Conservation (phyloP, 1,140 invertebrate species). For the Lasaia peninsularis region DNA sequence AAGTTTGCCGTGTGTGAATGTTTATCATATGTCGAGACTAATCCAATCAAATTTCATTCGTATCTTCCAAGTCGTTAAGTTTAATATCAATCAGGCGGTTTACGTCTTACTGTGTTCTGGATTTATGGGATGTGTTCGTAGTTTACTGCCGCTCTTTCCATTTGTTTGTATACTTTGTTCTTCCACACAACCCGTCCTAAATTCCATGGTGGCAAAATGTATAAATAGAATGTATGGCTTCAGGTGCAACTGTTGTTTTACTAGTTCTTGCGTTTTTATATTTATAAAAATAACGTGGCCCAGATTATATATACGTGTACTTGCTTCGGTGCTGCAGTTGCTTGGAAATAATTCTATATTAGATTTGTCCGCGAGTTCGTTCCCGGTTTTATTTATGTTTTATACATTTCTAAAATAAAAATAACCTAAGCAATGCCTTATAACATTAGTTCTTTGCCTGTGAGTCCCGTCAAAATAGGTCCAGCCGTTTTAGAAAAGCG, state of each 20-base stretch:
- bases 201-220: not conserved
- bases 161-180: constrained; percentile 11
- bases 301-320: not conserved
- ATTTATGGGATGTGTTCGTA: constrained; percentile 4
- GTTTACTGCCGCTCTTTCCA: constrained; percentile 11
- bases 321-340: no score
- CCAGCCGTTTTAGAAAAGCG: no score
- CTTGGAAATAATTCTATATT: no score
- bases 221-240: not conserved
- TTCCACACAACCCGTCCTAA: not conserved
- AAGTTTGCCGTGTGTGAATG: not conserved
- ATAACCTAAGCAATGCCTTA: no score
- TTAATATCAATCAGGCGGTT: constrained; percentile 4
- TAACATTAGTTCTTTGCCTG: no score
- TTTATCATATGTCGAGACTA: not conserved
- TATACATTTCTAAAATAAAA: no score
- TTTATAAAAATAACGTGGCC: not conserved
- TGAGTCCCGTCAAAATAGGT: no score
- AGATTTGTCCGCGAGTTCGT: no score
- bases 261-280: no score
- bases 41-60: constrained; percentile 6
- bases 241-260: not conserved
- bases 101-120: constrained; percentile 8
- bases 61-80: not conserved
- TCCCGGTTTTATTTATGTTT: no score